Evolutionary conservation across 1,140 invertebrate species (phyloP).

Genomic region (Drosophila mojavensis): DNA sequence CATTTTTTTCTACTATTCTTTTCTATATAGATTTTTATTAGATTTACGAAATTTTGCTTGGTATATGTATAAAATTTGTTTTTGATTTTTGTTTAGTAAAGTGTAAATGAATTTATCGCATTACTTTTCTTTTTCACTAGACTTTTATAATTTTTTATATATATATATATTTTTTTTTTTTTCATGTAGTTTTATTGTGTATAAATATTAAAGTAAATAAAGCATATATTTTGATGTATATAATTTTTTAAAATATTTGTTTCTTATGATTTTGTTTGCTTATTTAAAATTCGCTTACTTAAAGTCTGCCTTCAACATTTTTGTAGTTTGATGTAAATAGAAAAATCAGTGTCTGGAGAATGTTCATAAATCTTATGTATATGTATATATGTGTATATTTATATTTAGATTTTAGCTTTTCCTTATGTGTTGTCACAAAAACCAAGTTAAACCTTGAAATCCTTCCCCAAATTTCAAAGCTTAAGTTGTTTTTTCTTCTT

Average conservation of each 20-base stretch:
- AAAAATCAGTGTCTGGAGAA: conserved; percentile 72
- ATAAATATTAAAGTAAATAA: conserved; percentile 81
- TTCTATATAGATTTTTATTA: conserved; percentile 31
- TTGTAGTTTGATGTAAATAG: conserved; percentile 67
- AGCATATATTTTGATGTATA: conserved; percentile 60
- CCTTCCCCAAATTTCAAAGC: conserved; percentile 84
- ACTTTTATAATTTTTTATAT: conserved; percentile 59
- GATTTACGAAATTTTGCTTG: conserved; percentile 50
- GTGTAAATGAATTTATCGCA: conserved; percentile 77
- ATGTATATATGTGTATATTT: conserved; percentile 21
- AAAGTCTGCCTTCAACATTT: conserved; percentile 77
- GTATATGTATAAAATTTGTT: conserved; percentile 67
- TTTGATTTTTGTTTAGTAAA: conserved; percentile 50
- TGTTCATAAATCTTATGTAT: conserved; percentile 54
- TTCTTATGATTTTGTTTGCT: conserved; percentile 52
- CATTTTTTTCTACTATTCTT: conserved; percentile 38
- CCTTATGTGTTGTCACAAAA: conserved; percentile 54
- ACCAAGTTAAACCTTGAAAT: conserved; percentile 78
- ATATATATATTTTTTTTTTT: conserved; percentile 20
- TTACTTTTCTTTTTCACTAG: conserved; percentile 45
- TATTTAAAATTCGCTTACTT: conserved; percentile 76
- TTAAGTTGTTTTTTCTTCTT: conserved; percentile 62
- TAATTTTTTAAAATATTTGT: conserved; percentile 70
- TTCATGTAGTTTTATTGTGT: conserved; percentile 56
- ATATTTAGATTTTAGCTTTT: conserved; percentile 32